Percentiles rank a stretch among this genome's conserved stretches.
These are phyloP conservation scores for Venturia canescens DNA, from an alignment of 1,140 invertebrate genomes.

Conservation along the genomic window DNA sequence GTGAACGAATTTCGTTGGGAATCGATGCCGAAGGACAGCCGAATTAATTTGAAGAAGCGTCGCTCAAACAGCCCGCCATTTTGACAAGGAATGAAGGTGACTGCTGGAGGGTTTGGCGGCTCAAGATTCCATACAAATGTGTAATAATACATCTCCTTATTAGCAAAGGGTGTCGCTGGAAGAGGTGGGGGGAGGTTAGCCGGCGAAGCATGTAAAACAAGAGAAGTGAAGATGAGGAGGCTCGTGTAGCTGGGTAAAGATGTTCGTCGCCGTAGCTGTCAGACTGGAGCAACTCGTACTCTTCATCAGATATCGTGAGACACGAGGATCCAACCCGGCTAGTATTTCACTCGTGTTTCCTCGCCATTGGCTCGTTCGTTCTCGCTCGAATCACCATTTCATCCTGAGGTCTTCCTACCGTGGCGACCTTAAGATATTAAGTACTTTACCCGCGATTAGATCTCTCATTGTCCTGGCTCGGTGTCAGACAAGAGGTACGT, in stretches of 20 bases:
- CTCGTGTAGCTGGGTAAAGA: too few relatives aligned
- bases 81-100: background rate
- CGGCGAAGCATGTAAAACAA: conserved; percentile 5
- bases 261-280: conserved; percentile 63
- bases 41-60: background rate
- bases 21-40: background rate
- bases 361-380: conserved; percentile 54
- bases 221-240: conserved; percentile 15
- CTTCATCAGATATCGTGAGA: conserved; percentile 71
- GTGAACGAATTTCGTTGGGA: background rate
- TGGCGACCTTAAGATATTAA: conserved; percentile 77
- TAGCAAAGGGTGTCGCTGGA: conserved; percentile 34
- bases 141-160: conserved; percentile 30
- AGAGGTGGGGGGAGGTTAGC: background rate
- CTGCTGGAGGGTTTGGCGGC: background rate
- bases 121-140: background rate
- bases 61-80: background rate
- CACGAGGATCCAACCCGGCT: conserved; percentile 63
- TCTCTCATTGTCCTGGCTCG: conserved; percentile 74
- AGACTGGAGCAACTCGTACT: conserved; percentile 60
- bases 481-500: conserved; percentile 74
- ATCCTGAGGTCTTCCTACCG: conserved; percentile 52
- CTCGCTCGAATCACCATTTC: conserved; percentile 56
- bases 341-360: conserved; percentile 51
- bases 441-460: conserved; percentile 77